Conservation (phyloP, 2,113 vertebrate species). For the Kobus ellipsiprymnus region DNA sequence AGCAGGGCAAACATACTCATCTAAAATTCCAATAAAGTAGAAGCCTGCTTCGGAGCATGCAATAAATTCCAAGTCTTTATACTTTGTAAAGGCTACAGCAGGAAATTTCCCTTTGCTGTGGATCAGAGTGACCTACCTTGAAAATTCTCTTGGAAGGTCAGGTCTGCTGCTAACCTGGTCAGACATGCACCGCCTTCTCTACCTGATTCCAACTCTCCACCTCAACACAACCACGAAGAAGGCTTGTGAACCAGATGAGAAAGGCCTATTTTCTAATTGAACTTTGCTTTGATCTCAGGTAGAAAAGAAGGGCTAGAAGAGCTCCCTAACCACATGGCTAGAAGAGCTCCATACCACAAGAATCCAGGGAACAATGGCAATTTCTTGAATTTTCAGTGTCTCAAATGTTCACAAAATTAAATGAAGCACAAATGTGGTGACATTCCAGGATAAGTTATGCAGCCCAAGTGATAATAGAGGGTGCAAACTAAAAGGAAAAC, state of each 20-base stretch:
- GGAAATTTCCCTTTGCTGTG: conserved; percentile 73
- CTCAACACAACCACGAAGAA: background rate
- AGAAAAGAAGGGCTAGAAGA: background rate
- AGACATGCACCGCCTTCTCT: background rate
- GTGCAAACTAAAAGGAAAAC: background rate
- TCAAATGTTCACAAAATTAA: conserved; percentile 34
- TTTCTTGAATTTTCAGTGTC: conserved; percentile 29
- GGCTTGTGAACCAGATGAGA: background rate
- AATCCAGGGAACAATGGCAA: conserved; percentile 3
- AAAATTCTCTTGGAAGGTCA: conserved; percentile 36
- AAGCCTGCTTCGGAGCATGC: conserved; percentile 74
- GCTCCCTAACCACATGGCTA: background rate
- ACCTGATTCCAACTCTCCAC: conserved; percentile 23
- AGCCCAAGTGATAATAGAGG: background rate
- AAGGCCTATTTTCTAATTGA: background rate
- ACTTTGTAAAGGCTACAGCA: conserved; percentile 74
- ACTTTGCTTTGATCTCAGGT: conserved; percentile 51
- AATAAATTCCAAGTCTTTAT: conserved; percentile 79
- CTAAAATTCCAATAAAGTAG: conserved; percentile 81
- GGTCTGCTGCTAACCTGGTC: conserved; percentile 55
- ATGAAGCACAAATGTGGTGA: conserved; percentile 3
- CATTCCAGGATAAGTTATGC: background rate
- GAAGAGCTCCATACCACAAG: background rate
- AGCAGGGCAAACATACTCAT: conserved; percentile 82
- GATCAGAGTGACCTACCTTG: conserved; percentile 50